phyloP scores from a whole-genome alignment of 2,113 vertebrate species.

The Archilochus colubris region DNA sequence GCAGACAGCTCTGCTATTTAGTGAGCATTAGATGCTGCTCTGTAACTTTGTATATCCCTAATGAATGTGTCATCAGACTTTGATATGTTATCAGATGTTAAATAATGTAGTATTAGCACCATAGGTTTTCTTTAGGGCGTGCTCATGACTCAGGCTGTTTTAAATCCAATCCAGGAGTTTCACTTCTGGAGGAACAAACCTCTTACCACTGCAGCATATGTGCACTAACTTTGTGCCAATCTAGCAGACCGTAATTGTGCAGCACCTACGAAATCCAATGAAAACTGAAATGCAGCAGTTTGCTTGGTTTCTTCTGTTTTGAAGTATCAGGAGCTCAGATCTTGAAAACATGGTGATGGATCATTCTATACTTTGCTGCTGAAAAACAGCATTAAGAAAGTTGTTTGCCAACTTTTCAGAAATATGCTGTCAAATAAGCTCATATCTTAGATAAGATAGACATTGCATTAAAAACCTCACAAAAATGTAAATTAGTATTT shows the following conservation, averaged over 20 bases:
- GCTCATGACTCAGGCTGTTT: neutral
- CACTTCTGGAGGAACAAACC: constrained; percentile 17
- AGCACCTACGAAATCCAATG: neutral
- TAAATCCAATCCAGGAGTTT: neutral
- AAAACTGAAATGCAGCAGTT: constrained; percentile 49
- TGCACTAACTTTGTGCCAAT: neutral
- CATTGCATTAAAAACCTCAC: constrained; percentile 22
- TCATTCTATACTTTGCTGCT: neutral
- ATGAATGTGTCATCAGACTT: neutral
- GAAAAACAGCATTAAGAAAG: constrained; percentile 44
- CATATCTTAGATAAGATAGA: neutral
- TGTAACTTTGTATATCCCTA: neutral
- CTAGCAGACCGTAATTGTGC: constrained; percentile 20
- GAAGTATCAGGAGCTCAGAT: constrained; percentile 42
- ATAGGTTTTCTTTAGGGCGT: neutral
- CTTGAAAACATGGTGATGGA: constrained; percentile 44
- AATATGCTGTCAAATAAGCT: constrained; percentile 44
- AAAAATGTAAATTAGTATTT: constrained; percentile 38
- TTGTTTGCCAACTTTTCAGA: constrained; percentile 49
- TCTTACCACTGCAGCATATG: neutral
- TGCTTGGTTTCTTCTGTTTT: constrained; percentile 19
- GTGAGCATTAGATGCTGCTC: neutral
- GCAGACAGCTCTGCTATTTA: neutral
- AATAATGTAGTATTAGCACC: neutral
- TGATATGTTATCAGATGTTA: neutral